Conservation (phyloP, 2,797 vertebrate genomes). For the Gymnoscopelus braueri region DNA sequence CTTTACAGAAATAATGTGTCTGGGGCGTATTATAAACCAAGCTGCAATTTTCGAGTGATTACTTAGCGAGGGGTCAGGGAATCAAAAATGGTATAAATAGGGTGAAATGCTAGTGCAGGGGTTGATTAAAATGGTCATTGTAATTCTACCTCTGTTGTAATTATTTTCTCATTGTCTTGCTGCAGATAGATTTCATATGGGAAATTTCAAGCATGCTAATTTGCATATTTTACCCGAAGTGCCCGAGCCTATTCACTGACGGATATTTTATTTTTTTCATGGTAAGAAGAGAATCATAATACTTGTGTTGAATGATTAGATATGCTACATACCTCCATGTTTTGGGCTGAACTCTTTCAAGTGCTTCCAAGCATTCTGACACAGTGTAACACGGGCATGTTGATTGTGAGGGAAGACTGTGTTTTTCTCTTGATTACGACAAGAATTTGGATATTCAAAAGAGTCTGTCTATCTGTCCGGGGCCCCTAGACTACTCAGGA, state of each 20-base stretch:
- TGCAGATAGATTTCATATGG: constrained; percentile 85
- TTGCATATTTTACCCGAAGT: constrained; percentile 82
- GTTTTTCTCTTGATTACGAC: constrained; percentile 19
- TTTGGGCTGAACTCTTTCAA: constrained; percentile 49
- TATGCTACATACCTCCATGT: constrained; percentile 64
- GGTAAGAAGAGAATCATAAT: constrained; percentile 72
- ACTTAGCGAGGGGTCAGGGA: constrained; percentile 86
- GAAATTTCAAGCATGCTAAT: constrained; percentile 83
- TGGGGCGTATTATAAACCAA: constrained; percentile 81
- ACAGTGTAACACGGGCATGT: constrained; percentile 46
- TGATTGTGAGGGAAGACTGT: constrained; percentile 37
- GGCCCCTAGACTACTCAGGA: no score
- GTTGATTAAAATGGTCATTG: constrained; percentile 89
- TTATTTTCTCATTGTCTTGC: constrained; percentile 88
- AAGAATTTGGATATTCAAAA: constrained; percentile 17
- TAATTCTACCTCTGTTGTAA: constrained; percentile 87
- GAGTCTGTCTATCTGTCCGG: background rate
- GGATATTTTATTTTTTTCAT: constrained; percentile 53
- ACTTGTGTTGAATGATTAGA: constrained; percentile 76
- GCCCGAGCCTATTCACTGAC: constrained; percentile 65
- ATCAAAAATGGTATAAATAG: constrained; percentile 88
- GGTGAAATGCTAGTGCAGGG: constrained; percentile 85
- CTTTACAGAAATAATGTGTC: constrained; percentile 77
- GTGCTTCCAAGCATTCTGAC: constrained; percentile 37
- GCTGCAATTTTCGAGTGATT: constrained; percentile 89